Base-by-base conservation (phyloP, 1,140 invertebrate genomes). In the Lasaia peninsularis region DNA sequence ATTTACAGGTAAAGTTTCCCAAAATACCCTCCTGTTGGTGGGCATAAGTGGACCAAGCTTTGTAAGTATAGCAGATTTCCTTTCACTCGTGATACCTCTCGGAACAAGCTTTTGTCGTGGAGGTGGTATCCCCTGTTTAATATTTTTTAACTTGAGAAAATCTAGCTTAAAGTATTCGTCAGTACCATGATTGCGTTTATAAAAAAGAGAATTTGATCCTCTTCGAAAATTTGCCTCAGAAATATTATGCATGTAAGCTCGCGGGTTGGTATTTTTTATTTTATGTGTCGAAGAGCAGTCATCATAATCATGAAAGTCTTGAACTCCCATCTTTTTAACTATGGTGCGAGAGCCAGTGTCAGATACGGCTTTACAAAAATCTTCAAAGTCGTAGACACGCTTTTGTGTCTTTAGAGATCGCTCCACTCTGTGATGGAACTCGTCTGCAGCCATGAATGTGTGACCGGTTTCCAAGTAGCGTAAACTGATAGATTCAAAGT, bases 391-490 rank as follows among this genome's bases (percentile, higher is more conserved):
- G 31, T 58, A 37, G 3, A 37, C 11, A 24, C 21, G 21, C 21
- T 24, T 24, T 24, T 24, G 2, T 37, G 11, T 24, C 24, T 24
- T 24, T 5, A 24, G 24, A 5, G 24, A 24, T 24, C 7, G 24
- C 24, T 24, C 24, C 24, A 24, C 24, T 2, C 67, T 56, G 37
- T 75, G 73, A 37, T 78, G 78, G 55, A 78, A 78, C 34, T 60
- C 52, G 52, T 79, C 75, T 8, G 74, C 53, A 57, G 53, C 33
- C 57, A 59, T 62, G n/a, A 60, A 62, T 9, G 59, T 66, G 18
- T 61, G 59, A 35, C 34, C 53, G 34, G 16, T 16, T 18, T 40
- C 40, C 6, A 57, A 65, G 9, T 48, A 70, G 0, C 34, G 44
- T 37, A 61, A 50, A 28, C n/a, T 28, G 8, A 61, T 61, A 12